Base-by-base conservation (phyloP, 2,113 vertebrate genomes). In the Heliornis fulica region DNA sequence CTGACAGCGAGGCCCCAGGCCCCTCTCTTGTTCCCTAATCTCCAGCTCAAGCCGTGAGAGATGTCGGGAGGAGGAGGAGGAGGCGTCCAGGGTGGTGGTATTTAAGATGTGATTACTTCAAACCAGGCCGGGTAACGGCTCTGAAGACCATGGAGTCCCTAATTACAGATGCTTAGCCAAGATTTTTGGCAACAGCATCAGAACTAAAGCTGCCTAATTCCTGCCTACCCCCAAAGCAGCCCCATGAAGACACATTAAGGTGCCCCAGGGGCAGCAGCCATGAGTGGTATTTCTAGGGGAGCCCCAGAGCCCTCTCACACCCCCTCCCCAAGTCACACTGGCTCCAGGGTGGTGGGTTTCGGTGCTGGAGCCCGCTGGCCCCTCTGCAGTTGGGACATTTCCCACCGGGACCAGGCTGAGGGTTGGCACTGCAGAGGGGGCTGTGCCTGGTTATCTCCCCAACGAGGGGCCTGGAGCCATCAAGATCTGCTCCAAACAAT, bases 401-500 rank as follows among this genome's bases (percentile, higher is more conserved):
- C 91, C 84, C 79, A 72, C 18, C 4, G 2, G 71, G 46, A 31
- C 29, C 0, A 2, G 29, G 59, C 78, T 2, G 54, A 54, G 28
- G 26, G 54, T 56, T 1, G 2, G 13, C 1, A 6, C 7, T 0
- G 5, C 5, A 0, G 81, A 84, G 83, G 78, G 78, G 94, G 77
- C 85, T 96, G 93, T 0, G 83, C 76, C 85, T 93, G 83, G 95
- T 97, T 96, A 97, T 97, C 96, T 96, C 88, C 91, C 21, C 53
- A 72, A 50, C 7, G 71, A 96, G 96, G 88, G 90, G 96, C 93
- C 94, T 95, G 97, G 97, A 97, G 97, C 96, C 96, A 96, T 97
- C 96, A 96, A 97, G 96, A 96, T 97, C 96, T 95, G 96, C 93
- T 93, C 75, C 92, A 93, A 96, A 94, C 95, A 96, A 95, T 85